A percentile compares a stretch with the other conserved stretches of the same genome.
Conservation (phyloP, 2,113 vertebrate genomes). For the Ciconia maguari region DNA sequence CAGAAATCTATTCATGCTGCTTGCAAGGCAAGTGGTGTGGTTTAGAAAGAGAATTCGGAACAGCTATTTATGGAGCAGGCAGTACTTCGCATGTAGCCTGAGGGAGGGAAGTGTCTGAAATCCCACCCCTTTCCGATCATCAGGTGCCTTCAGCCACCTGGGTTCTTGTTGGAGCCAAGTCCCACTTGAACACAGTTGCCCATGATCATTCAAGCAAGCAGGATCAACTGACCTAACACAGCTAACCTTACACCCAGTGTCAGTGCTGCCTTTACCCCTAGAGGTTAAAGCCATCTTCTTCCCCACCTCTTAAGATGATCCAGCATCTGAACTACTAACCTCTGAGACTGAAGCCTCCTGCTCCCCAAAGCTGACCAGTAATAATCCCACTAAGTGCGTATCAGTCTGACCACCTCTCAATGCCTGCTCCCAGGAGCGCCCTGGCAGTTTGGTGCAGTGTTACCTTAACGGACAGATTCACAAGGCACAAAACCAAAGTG, state of each 20-base stretch:
- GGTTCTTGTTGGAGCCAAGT: neutral
- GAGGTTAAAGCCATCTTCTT: neutral
- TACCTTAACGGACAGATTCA: rapidly evolving
- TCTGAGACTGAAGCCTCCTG: neutral
- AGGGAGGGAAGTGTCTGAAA: neutral
- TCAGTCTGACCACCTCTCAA: rapidly evolving
- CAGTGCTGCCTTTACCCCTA: neutral
- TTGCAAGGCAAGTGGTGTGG: rapidly evolving
- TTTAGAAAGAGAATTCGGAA: neutral
- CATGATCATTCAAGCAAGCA: rapidly evolving
- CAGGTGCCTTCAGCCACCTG: neutral
- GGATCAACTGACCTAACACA: neutral
- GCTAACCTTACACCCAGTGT: neutral
- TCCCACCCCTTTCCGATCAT: neutral
- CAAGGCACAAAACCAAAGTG: too few species aligned
- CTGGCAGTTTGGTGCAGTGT: rapidly evolving
- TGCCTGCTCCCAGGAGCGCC: rapidly evolving
- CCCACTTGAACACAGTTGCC: neutral
- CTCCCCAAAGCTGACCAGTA: neutral
- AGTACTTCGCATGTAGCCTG: neutral
- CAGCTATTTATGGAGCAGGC: rapidly evolving
- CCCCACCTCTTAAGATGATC: rapidly evolving
- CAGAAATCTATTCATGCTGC: neutral
- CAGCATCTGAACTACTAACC: neutral
- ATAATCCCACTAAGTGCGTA: neutral